A percentile compares a stretch with the other conserved stretches of the same genome.
These are phyloP conservation scores for Notospermus geniculatus DNA, from an alignment of 1,140 invertebrate species.

Conservation along the genomic window DNA sequence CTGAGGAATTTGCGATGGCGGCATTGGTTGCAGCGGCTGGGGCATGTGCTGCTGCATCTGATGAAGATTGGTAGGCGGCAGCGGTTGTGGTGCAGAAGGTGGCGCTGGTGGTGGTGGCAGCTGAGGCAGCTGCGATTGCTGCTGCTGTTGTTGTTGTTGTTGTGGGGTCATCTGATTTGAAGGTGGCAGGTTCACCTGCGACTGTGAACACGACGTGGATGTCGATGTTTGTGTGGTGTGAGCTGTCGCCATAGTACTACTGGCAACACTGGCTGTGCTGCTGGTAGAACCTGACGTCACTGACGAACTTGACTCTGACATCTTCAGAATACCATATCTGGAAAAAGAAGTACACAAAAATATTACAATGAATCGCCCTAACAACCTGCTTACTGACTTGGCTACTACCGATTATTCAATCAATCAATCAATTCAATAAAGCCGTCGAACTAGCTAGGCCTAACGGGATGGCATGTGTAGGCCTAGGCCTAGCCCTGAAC, in stretches of 20 bases:
- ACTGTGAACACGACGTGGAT: slow-evolving; percentile 24
- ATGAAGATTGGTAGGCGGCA: slow-evolving; percentile 27
- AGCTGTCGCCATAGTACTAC: slow-evolving; percentile 27
- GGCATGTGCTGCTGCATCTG: slow-evolving; percentile 29
- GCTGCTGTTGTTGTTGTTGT: slow-evolving; percentile 38
- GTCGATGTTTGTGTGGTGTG: no score
- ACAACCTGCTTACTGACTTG: no score
- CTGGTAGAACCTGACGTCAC: slow-evolving; percentile 25
- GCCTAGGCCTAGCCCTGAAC: no score
- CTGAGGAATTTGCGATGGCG: slow-evolving; percentile 22
- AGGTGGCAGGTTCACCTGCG: slow-evolving; percentile 14
- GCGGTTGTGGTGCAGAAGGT: slow-evolving; percentile 45
- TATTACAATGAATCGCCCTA: slow-evolving; percentile 30
- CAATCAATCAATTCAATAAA: no score
- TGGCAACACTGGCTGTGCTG: slow-evolving; percentile 29
- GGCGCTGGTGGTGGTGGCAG: slow-evolving; percentile 55
- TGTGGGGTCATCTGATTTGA: slow-evolving; percentile 49
- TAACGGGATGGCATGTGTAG: no score
- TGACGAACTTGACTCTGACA: slow-evolving; percentile 47
- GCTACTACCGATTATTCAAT: no score
- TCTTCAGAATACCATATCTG: slow-evolving; percentile 40
- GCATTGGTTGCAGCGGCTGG: background rate
- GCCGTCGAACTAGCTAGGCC: no score
- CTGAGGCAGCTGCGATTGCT: slow-evolving; percentile 28
- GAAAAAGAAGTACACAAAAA: slow-evolving; percentile 39